Evolutionary conservation across 2,888 invertebrate genomes (phyloP).

Genomic region (Abrostola triplasia): DNA sequence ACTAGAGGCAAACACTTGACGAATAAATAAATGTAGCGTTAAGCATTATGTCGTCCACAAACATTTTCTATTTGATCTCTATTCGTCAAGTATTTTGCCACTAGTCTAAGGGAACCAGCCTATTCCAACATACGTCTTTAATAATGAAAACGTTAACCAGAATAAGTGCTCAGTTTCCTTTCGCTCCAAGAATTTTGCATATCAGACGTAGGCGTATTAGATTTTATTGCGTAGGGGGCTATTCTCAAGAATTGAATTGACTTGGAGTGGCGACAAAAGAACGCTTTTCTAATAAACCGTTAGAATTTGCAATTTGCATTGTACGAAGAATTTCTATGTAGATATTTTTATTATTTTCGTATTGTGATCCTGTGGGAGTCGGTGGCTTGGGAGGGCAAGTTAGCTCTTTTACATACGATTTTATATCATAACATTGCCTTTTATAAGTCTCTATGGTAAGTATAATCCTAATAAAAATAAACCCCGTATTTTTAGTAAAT

Average conservation of each 20-base stretch:
- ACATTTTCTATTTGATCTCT: too few species aligned
- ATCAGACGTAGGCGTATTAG: constrained; percentile 78
- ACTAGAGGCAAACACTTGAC: too few species aligned
- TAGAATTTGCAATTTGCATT: constrained; percentile 46
- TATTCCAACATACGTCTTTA: constrained; percentile 5
- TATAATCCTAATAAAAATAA: too few species aligned
- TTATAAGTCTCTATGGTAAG: too few species aligned
- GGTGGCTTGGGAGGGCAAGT: too few species aligned
- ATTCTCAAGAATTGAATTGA: constrained; percentile 64
- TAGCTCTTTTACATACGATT: too few species aligned
- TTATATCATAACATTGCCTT: too few species aligned
- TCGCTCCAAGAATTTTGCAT: constrained; percentile 76
- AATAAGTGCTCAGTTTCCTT: constrained; percentile 60
- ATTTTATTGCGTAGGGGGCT: constrained; percentile 75
- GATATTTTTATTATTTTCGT: constrained; percentile 31
- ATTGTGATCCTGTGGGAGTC: constrained; percentile 2
- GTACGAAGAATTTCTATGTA: constrained; percentile 34
- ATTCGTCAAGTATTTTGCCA: too few species aligned
- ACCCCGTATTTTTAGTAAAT: too few species aligned
- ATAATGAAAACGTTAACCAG: constrained; percentile 43
- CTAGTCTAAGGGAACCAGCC: too few species aligned
- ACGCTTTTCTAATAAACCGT: constrained; percentile 51
- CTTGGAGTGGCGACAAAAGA: constrained; percentile 46
- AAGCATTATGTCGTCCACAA: too few species aligned
- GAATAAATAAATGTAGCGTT: too few species aligned